Percentiles rank a stretch among this genome's conserved stretches.
Evolutionary conservation across 2,113 vertebrate genomes (phyloP).

Genomic region (Leiothrix lutea): DNA sequence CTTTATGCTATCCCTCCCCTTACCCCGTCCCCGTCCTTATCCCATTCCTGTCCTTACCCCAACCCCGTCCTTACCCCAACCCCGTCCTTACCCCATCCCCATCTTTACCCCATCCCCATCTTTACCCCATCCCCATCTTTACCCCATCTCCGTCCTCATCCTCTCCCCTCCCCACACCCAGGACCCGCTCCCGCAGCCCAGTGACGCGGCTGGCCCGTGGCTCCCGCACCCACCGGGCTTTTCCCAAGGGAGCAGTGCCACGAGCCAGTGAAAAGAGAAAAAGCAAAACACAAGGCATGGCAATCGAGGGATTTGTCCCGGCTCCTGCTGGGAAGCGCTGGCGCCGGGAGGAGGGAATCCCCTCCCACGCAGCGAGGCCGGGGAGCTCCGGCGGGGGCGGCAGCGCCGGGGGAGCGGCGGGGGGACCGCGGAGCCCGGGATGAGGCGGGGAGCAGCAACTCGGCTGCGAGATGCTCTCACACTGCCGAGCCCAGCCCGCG

Average conservation of each 20-base stretch:
- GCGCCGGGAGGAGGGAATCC: neutral
- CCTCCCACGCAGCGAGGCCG: neutral
- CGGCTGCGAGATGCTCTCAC: neutral
- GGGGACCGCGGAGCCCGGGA: neutral
- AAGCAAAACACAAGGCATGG: neutral
- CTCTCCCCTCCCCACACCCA: neutral
- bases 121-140: neutral
- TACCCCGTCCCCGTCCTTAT: too few relatives aligned
- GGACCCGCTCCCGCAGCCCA: neutral
- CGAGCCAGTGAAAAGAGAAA: neutral
- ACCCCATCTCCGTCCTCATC: too few relatives aligned
- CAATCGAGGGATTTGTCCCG: neutral
- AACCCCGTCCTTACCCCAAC: too few relatives aligned
- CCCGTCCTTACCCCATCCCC: neutral
- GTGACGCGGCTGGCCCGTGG: neutral
- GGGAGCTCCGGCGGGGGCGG: neutral
- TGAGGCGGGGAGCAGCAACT: neutral
- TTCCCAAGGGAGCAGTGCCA: neutral
- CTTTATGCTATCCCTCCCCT: neutral
- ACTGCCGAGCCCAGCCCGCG: accelerated
- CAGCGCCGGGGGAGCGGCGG: neutral
- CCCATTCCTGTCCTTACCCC: neutral
- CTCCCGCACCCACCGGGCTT: neutral
- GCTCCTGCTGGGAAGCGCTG: neutral
- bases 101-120: neutral